Evolutionary conservation across 2,797 vertebrate species (phyloP).

Genomic region (Coregonus ussuriensis): DNA sequence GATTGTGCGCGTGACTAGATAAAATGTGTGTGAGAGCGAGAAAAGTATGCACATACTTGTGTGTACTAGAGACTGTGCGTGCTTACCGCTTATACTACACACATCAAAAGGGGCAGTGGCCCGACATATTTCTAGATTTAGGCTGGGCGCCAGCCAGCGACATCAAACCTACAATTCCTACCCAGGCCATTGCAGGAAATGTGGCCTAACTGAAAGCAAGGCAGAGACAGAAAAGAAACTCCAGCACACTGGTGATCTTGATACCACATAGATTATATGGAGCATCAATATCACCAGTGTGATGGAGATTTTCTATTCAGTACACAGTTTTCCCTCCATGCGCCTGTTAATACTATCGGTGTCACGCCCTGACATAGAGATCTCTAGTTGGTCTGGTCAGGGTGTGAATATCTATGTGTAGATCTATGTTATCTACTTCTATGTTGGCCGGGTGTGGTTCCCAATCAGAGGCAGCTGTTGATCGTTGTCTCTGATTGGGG

Average conservation of each 20-base stretch:
- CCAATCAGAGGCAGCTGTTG: too few species aligned
- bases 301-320: not conserved
- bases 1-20: not conserved
- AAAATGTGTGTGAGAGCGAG: not conserved
- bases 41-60: conserved; percentile 2
- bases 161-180: conserved; percentile 14
- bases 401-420: too few species aligned
- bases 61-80: conserved; percentile 6
- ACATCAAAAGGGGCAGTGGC: conserved; percentile 3
- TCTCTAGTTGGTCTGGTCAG: too few species aligned
- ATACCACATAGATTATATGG: not conserved
- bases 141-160: conserved; percentile 12
- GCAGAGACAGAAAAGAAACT: not conserved
- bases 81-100: not conserved
- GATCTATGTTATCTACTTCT: too few species aligned
- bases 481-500: too few species aligned
- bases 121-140: conserved; percentile 19
- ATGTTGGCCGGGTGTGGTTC: too few species aligned
- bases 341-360: not conserved
- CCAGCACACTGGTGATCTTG: not conserved
- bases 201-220: conserved; percentile 12
- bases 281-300: not conserved
- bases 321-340: not conserved
- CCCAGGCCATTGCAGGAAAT: conserved; percentile 9
- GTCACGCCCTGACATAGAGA: too few species aligned